Conservation (phyloP, 1,140 invertebrate genomes). For the Notospermus geniculatus region DNA sequence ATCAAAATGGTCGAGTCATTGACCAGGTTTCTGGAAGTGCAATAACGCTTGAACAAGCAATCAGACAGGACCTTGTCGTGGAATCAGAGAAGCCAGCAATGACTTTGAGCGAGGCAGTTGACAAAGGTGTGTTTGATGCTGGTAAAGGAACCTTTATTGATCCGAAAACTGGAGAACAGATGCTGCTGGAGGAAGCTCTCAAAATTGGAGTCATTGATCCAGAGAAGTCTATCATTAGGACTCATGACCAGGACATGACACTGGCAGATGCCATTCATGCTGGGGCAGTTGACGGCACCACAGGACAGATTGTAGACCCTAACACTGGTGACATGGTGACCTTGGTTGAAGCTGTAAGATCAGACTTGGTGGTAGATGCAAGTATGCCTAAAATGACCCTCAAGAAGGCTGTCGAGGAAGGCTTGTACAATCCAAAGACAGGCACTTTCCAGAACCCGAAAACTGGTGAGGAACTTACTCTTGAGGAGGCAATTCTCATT, state of each 20-base stretch:
- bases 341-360: slow-evolving; percentile 53
- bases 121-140: slow-evolving; percentile 70
- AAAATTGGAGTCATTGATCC: slow-evolving; percentile 56
- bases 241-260: slow-evolving; percentile 24
- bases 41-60: neutral
- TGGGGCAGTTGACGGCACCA: slow-evolving; percentile 21
- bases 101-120: slow-evolving; percentile 1
- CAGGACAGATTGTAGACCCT: slow-evolving; percentile 1
- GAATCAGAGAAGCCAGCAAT: neutral
- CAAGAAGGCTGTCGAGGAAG: slow-evolving; percentile 26
- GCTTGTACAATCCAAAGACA: slow-evolving; percentile 40
- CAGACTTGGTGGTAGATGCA: slow-evolving; percentile 56
- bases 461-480: slow-evolving; percentile 30
- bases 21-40: neutral
- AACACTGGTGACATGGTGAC: neutral
- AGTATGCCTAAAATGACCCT: neutral
- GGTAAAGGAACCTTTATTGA: slow-evolving; percentile 77
- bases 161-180: slow-evolving; percentile 69
- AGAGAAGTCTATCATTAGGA: slow-evolving; percentile 4
- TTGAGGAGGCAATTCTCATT: slow-evolving; percentile 43
- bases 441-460: slow-evolving; percentile 48
- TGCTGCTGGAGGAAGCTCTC: slow-evolving; percentile 65
- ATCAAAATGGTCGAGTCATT: slow-evolving; percentile 36
- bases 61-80: neutral
- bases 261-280: slow-evolving; percentile 41